These are phyloP conservation scores for Agrochola lota DNA, from an alignment of 2,888 invertebrate genomes.

Conservation along the genomic window DNA sequence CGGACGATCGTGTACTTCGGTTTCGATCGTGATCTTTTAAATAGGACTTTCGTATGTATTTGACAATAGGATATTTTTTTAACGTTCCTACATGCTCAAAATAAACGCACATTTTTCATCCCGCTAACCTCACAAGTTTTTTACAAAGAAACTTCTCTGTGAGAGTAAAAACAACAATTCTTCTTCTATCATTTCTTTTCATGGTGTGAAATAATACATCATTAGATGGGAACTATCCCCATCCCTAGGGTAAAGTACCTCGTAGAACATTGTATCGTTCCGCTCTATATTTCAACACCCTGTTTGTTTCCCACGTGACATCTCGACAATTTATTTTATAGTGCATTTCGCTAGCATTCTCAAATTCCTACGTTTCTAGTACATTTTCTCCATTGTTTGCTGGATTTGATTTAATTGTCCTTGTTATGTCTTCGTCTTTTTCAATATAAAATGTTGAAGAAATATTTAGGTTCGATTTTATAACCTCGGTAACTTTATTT, in stretches of 20 bases:
- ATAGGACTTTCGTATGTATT: not conserved
- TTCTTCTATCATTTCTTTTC: conserved; percentile 12
- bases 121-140: not conserved
- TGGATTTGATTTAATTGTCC: conserved; percentile 33
- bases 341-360: conserved; percentile 46
- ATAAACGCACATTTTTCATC: not conserved
- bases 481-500: conserved; percentile 22
- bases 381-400: conserved; percentile 20
- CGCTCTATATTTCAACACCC: conserved; percentile 39
- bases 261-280: conserved; percentile 48
- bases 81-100: not conserved
- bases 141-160: not conserved
- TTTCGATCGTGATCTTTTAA: too few species aligned
- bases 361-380: conserved; percentile 15
- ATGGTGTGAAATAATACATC: conserved; percentile 43
- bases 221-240: conserved; percentile 28
- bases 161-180: conserved; percentile 26
- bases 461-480: conserved; percentile 32
- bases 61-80: not conserved
- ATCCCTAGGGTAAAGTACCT: conserved; percentile 40
- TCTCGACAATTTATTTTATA: conserved; percentile 54
- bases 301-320: conserved; percentile 48
- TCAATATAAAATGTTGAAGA: not conserved
- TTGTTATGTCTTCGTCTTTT: not conserved
- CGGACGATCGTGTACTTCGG: too few species aligned